Percentiles rank a stretch among this genome's conserved stretches.
Evolutionary conservation across 2,797 vertebrate genomes (phyloP).

Genomic region (Paramormyrops hopkinsi): DNA sequence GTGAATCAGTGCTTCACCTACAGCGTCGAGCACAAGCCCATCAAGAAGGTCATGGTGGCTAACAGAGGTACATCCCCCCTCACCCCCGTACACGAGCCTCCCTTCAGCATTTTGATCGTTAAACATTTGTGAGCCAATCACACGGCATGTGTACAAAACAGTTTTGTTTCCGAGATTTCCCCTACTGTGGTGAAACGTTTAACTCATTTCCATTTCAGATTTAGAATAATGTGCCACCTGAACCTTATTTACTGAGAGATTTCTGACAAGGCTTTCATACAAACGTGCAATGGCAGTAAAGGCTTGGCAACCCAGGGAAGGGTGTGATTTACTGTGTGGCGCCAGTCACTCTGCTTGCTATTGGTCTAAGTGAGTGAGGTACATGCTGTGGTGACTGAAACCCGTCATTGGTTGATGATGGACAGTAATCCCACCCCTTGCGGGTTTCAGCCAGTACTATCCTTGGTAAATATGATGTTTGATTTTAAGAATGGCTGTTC

Average conservation of each 20-base stretch:
- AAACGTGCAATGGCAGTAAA: neutral
- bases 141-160: neutral
- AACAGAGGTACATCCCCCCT: constrained; percentile 58
- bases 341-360: neutral
- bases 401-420: neutral
- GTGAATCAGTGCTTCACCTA: constrained; percentile 44
- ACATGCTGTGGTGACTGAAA: neutral
- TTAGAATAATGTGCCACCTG: neutral
- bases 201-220: neutral
- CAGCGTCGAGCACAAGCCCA: constrained; percentile 62
- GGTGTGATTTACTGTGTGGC: neutral
- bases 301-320: neutral
- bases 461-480: neutral
- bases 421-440: neutral
- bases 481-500: neutral
- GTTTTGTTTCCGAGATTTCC: neutral
- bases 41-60: constrained; percentile 74
- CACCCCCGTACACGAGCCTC: neutral
- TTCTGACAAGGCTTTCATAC: neutral
- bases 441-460: neutral
- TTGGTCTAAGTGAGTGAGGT: neutral
- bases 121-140: neutral
- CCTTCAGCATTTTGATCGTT: neutral
- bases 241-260: neutral
- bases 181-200: neutral